These are phyloP conservation scores for Neopelma chrysocephalum DNA, from an alignment of 2,797 vertebrate genomes.

Conservation along the genomic window DNA sequence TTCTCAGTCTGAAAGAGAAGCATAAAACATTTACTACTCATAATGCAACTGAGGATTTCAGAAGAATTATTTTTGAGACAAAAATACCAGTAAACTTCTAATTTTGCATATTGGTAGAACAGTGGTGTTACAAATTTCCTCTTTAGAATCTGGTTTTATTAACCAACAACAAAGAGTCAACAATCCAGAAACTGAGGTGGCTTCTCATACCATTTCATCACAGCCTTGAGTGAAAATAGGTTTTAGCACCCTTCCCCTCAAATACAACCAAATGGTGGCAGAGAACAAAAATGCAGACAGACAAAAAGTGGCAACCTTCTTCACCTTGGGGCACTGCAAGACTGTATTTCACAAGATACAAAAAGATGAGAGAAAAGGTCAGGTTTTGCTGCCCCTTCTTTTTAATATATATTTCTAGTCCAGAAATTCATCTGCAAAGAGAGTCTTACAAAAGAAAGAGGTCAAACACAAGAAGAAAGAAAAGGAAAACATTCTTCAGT, in stretches of 20 bases:
- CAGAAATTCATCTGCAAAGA: background rate
- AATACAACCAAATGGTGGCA: slow-evolving; percentile 5
- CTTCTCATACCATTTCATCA: slow-evolving; percentile 17
- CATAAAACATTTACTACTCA: background rate
- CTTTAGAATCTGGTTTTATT: background rate
- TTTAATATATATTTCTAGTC: background rate
- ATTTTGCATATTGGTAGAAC: background rate
- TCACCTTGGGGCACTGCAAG: slow-evolving; percentile 53
- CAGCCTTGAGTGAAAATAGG: slow-evolving; percentile 7
- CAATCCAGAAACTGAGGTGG: background rate
- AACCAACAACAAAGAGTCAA: background rate
- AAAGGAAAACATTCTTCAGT: background rate
- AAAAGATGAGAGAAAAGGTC: slow-evolving; percentile 64
- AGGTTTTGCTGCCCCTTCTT: background rate
- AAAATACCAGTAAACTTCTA: background rate
- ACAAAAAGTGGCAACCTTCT: slow-evolving; percentile 51
- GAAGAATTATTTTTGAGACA: background rate
- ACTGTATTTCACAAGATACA: slow-evolving; percentile 49
- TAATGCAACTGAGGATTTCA: background rate
- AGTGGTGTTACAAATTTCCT: background rate
- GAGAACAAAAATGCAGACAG: slow-evolving; percentile 33
- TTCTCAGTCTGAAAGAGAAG: background rate
- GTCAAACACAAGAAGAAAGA: background rate
- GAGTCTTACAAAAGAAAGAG: background rate
- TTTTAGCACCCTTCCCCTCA: slow-evolving; percentile 50